phyloP scores from a whole-genome alignment of 1,140 invertebrate genomes.

The Temnothorax longispinosus region DNA sequence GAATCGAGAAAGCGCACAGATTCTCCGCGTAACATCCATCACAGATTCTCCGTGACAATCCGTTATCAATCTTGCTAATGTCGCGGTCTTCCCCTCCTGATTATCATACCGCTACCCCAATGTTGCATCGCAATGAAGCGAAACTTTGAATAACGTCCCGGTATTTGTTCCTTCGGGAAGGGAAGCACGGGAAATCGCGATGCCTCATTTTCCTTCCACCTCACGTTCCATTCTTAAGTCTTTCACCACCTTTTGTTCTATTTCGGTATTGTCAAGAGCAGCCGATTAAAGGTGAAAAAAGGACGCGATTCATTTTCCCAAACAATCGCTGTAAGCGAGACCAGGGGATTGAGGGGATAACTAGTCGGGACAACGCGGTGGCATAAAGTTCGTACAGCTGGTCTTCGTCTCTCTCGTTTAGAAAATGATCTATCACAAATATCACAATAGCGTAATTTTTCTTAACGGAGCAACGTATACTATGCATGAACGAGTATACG shows the following conservation, averaged over 20 bases:
- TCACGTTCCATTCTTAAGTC: conserved; percentile 33
- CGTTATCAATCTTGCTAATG: conserved; percentile 78
- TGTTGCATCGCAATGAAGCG: conserved; percentile 62
- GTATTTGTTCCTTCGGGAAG: conserved; percentile 55
- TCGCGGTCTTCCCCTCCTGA: conserved; percentile 58
- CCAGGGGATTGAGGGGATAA: background rate
- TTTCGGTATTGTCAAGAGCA: conserved; percentile 30
- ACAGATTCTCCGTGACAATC: conserved; percentile 70
- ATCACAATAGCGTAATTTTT: background rate
- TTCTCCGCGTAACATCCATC: conserved; percentile 68
- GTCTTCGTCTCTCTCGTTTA: background rate
- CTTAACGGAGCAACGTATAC: background rate
- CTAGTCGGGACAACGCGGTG: background rate
- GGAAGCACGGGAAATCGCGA: conserved; percentile 18
- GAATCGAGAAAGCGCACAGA: background rate
- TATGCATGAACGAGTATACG: background rate
- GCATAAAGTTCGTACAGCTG: background rate
- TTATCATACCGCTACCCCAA: conserved; percentile 70
- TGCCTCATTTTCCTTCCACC: conserved; percentile 20
- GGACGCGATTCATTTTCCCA: conserved; percentile 19
- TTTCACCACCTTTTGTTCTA: conserved; percentile 13
- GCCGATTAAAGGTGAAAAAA: conserved; percentile 48
- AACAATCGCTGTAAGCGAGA: conserved; percentile 18
- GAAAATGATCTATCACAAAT: background rate
- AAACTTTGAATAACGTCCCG: conserved; percentile 63